Conservation (phyloP, 2,888 invertebrate genomes). For the Ophion ellenae region DNA sequence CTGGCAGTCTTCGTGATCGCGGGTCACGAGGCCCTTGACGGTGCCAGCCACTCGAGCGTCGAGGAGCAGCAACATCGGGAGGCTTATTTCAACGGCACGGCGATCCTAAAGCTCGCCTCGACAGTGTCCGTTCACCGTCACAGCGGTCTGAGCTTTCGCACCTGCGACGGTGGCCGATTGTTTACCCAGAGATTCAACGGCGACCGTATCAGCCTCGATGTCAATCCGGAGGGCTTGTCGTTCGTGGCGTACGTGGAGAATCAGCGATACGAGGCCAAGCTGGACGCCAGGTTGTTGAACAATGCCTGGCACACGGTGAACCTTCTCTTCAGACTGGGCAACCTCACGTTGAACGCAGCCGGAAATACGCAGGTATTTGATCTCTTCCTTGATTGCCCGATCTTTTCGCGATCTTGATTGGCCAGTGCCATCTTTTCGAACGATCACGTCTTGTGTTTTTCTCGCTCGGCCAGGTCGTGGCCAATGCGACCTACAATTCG, state of each 20-base stretch:
- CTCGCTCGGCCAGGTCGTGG: conserved; percentile 86
- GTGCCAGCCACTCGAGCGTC: conserved; percentile 67
- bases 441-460: neutral
- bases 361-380: conserved; percentile 85
- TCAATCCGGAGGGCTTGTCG: conserved; percentile 84
- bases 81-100: conserved; percentile 93
- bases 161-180: conserved; percentile 86
- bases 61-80: conserved; percentile 85
- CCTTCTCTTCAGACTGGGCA: conserved; percentile 87
- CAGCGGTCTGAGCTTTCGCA: conserved; percentile 92
- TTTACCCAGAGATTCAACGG: conserved; percentile 82
- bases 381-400: neutral
- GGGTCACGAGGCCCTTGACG: conserved; percentile 67
- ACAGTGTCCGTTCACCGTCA: conserved; percentile 92
- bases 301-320: conserved; percentile 93
- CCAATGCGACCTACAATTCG: conserved; percentile 91
- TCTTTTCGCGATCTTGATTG: conserved; percentile 4
- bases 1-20: conserved; percentile 73
- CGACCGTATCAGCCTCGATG: conserved; percentile 80
- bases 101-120: conserved; percentile 89
- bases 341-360: conserved; percentile 85
- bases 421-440: too few relatives aligned
- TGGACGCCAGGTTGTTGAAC: conserved; percentile 89
- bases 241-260: conserved; percentile 84
- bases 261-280: conserved; percentile 86